Evolutionary conservation across 2,888 invertebrate species (phyloP).

Genomic region (Altica lythri): DNA sequence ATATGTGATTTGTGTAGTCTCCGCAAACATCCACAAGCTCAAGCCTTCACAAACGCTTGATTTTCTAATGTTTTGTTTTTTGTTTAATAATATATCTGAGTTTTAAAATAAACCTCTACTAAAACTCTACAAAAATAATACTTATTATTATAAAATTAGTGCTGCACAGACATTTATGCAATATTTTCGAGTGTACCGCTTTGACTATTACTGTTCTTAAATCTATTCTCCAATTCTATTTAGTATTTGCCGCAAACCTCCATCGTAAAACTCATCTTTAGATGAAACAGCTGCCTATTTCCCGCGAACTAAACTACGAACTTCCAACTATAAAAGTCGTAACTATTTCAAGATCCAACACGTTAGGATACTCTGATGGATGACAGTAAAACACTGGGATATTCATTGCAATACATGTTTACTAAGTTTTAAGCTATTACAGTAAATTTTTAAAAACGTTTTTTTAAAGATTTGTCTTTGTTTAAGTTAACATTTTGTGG

Average conservation of each 20-base stretch:
- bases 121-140: too few relatives aligned
- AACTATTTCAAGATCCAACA: slow-evolving; percentile 3
- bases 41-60: too few relatives aligned
- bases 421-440: neutral
- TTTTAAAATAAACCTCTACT: too few relatives aligned
- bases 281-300: slow-evolving; percentile 26
- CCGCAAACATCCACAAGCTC: too few relatives aligned
- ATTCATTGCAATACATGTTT: too few relatives aligned
- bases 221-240: neutral
- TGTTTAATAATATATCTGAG: too few relatives aligned
- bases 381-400: slow-evolving; percentile 1
- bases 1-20: too few relatives aligned
- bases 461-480: neutral
- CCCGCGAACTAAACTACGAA: slow-evolving; percentile 15
- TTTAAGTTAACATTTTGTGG: neutral
- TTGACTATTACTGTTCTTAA: neutral
- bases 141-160: too few relatives aligned
- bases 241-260: slow-evolving; percentile 11
- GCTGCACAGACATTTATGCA: too few relatives aligned
- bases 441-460: neutral
- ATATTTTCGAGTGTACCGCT: too few relatives aligned
- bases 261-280: slow-evolving; percentile 27
- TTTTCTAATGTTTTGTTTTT: too few relatives aligned
- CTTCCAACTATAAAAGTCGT: slow-evolving; percentile 28
- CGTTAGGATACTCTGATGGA: slow-evolving; percentile 6